Percentiles rank a stretch among this genome's conserved stretches.
These are phyloP conservation scores for Pelobates cultripes DNA, from an alignment of 2,797 vertebrate genomes.

Conservation along the genomic window DNA sequence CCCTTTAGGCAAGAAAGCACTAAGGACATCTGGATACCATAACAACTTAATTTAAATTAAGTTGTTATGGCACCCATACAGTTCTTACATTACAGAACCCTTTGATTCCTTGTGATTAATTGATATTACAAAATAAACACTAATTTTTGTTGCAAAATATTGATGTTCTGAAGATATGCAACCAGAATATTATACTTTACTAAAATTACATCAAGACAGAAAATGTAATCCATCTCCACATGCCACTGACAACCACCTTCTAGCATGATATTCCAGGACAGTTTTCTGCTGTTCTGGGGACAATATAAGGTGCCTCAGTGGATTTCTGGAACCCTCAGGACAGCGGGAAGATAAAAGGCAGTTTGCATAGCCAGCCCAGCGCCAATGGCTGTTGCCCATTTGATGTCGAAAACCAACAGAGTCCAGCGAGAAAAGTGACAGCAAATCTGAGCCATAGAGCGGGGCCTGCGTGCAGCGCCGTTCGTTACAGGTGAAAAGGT, in stretches of 20 bases:
- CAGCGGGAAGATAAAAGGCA: constrained; percentile 70
- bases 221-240: not conserved
- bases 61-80: no score
- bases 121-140: no score
- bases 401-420: constrained; percentile 49
- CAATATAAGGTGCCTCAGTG: constrained; percentile 72
- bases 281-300: constrained; percentile 70
- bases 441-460: constrained; percentile 85
- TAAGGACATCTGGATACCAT: no score
- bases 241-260: constrained; percentile 73
- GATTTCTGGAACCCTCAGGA: constrained; percentile 64
- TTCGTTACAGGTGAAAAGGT: constrained; percentile 85
- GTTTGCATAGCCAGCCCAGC: constrained; percentile 81
- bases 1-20: no score
- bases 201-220: not conserved
- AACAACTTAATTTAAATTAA: no score
- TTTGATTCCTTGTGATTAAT: no score
- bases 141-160: not conserved
- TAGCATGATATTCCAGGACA: constrained; percentile 70
- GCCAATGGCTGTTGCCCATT: constrained; percentile 71
- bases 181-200: not conserved
- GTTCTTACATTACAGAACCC: no score
- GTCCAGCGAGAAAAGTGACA: constrained; percentile 75
- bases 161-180: not conserved
- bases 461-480: constrained; percentile 83